Evolutionary conservation across 2,113 vertebrate species (phyloP), one percentile per base, ranked within the genome.

Genomic region (Vanacampus margaritifer): DNA sequence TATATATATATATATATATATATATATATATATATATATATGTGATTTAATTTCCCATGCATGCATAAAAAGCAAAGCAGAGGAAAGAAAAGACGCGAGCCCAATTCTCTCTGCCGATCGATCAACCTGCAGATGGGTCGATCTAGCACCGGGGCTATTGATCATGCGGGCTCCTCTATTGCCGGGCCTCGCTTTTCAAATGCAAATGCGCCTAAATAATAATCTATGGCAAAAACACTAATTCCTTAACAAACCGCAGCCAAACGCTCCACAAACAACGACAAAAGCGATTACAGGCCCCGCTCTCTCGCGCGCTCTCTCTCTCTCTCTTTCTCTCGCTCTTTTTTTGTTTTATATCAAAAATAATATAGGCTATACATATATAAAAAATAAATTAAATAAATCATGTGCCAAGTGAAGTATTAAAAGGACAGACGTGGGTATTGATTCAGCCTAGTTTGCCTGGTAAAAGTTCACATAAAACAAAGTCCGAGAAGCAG

Each of bases 111-210:
- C 65, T 71, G 75, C 75, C 65, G 71, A 90, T 92, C 90, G 88
- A 91, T 91, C 82, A 87, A 71, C 75, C 90, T 91, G 89, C 83
- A 70, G 85, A 92, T 91, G 24, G 85, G 90, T 92, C 88, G 79
- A 91, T 91, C 77, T 66, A 79, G 78, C 81, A 86, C 87, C 84
- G 78, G 84, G 79, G 83, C 82, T 87, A 89, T 91, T 87, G 88
- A 91, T 92, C 88, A 90, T 39, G 68, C 43, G 67, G 66, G 68
- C 75, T 76, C 86, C 78, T 90, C 88, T 86, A 87, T 88, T 80
- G 87, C 82, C 45, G 65, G 79, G 59, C 37, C 66, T 67, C 82
- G 54, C 54, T 57, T 89, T 87, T 89, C 86, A 89, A 89, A 90
- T 88, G 86, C 88, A 90, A 89, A 88, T 88, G 81, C 64, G 16